Base-by-base conservation (phyloP, 2,797 vertebrate genomes). In the Eptatretus atami region DNA sequence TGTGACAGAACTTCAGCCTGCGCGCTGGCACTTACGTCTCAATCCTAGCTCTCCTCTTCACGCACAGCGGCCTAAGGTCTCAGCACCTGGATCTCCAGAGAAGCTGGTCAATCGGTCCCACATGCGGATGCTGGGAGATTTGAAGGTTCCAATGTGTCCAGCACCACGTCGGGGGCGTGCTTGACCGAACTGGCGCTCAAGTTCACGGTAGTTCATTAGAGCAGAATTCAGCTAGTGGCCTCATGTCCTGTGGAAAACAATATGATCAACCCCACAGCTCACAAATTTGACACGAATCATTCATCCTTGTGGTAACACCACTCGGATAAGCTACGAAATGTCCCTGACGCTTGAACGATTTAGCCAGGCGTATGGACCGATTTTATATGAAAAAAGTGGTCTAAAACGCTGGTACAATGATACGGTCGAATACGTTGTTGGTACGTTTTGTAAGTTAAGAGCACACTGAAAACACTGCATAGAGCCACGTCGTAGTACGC, bases 161-260 rank as follows among this genome's bases (percentile, higher is more conserved):
- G 81, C 54, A 98, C 90, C 63, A 98, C 84, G 1, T 98, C 92
- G 0, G 92, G 90, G 1, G 90, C 66, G 69, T 85, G 87, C 69
- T 90, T 94, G 3, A 79, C 81, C 4, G 72, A 78, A 76, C 82
- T 95, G 84, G 65, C 85, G 71, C 67, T 95, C 88, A 63, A 92
- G 71, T 72, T 90, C 85, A 64, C 79, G n/a, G 78, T 66, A 95
- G 76, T 73, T 98, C 88, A 1, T 76, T 84, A 96, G 73, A 10
- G 84, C 81, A 1, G 81, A 82, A 76, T 76, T 85, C 83, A 90
- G 83, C n/a, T n/a, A 1, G 76, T 77, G 5, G 77, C 78, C 66
- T 94, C 86, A 84, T 86, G 68, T 96, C 88, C 88, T 95, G 75
- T 15, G 15, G 15, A 15, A 15, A 60, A 60, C 8, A 60, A 15